A percentile compares a stretch with the other conserved stretches of the same genome.
These are phyloP conservation scores for Ramphastos sulfuratus DNA, from an alignment of 2,113 vertebrate species.

Conservation along the genomic window DNA sequence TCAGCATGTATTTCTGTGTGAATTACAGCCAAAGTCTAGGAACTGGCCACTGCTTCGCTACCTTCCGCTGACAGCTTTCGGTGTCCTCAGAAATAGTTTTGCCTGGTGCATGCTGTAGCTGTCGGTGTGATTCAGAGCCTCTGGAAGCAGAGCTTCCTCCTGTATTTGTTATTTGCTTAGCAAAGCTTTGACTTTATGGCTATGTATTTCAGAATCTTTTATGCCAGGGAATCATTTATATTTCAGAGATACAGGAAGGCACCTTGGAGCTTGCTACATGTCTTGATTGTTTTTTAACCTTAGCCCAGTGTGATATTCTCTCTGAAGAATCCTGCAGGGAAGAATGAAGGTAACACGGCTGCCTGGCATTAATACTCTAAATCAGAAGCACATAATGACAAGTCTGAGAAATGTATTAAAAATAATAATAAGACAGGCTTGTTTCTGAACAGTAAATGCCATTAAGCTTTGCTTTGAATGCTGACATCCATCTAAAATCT, in stretches of 20 bases:
- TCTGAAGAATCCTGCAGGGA: conserved; percentile 50
- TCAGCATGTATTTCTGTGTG: conserved; percentile 13
- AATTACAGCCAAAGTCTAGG: not conserved
- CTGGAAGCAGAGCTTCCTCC: conserved; percentile 36
- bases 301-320: conserved; percentile 18
- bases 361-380: conserved; percentile 44
- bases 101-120: not conserved
- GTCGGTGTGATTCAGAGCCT: conserved; percentile 58
- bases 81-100: conserved; percentile 39
- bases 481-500: not conserved
- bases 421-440: conserved; percentile 42
- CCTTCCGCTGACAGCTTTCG: conserved; percentile 26
- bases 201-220: conserved; percentile 66
- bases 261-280: conserved; percentile 44
- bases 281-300: conserved; percentile 60
- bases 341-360: conserved; percentile 30
- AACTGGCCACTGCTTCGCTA: not conserved
- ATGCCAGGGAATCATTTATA: conserved; percentile 52
- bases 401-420: conserved; percentile 32
- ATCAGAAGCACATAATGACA: conserved; percentile 42
- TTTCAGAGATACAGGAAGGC: conserved; percentile 28
- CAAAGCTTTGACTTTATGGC: conserved; percentile 65
- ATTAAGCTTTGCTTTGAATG: conserved; percentile 14
- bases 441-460: not conserved
- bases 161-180: conserved; percentile 72